phyloP scores from a whole-genome alignment of 2,113 vertebrate genomes.

The Charadrius vociferus region DNA sequence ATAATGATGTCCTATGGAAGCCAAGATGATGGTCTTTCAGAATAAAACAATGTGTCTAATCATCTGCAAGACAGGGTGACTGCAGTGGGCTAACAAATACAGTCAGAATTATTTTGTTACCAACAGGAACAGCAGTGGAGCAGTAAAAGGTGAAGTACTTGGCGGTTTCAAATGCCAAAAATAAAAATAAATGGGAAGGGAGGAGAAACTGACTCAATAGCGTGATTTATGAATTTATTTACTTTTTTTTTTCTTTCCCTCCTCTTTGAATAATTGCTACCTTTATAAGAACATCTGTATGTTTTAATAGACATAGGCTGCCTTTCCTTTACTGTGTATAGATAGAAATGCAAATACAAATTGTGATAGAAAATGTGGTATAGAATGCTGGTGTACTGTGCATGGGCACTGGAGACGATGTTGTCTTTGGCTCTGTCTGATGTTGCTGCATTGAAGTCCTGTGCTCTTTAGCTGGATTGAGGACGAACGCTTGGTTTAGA shows the following conservation, averaged over 20 bases:
- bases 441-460: not conserved
- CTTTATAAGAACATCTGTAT: not conserved
- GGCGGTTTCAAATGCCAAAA: not conserved
- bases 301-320: not conserved
- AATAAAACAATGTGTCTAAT: not conserved
- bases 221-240: not conserved
- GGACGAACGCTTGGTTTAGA: not conserved
- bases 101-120: constrained; percentile 8
- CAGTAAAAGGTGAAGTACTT: not conserved
- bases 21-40: not conserved
- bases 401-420: rapidly evolving
- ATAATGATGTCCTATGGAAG: not conserved
- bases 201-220: not conserved
- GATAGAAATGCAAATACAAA: not conserved
- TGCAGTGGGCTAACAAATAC: not conserved
- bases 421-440: not conserved
- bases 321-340: not conserved
- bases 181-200: not conserved
- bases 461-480: not conserved
- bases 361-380: not conserved
- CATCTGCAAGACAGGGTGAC: not conserved
- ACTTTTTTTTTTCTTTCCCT: not conserved
- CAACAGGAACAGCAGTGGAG: not conserved
- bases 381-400: not conserved
- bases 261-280: not conserved